Evolutionary conservation across 2,113 vertebrate genomes (phyloP).

Genomic region (Ursus arctos): DNA sequence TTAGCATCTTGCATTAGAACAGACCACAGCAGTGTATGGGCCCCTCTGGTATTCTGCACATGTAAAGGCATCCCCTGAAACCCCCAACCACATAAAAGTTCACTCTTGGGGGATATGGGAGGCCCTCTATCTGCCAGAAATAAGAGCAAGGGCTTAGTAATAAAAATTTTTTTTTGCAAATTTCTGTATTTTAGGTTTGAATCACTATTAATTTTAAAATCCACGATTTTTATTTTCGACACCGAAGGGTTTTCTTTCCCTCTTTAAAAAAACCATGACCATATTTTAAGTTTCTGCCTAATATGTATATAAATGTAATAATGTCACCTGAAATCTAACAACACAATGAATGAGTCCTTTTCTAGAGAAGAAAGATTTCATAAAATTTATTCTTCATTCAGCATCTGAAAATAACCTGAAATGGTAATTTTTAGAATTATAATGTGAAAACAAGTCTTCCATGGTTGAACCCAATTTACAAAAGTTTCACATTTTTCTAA

Average conservation of each 20-base stretch:
- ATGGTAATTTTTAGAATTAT: constrained; percentile 40
- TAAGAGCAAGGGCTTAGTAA: neutral
- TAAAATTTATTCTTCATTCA: constrained; percentile 72
- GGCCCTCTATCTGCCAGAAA: neutral
- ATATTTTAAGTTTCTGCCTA: constrained; percentile 52
- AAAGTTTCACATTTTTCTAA: constrained; percentile 62
- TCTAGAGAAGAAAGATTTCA: constrained; percentile 30
- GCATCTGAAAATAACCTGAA: constrained; percentile 47
- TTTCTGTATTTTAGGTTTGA: constrained; percentile 46
- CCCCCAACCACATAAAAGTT: neutral
- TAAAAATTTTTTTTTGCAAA: neutral
- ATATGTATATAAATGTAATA: neutral
- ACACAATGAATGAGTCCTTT: constrained; percentile 45
- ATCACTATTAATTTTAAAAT: constrained; percentile 35
- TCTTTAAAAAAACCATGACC: neutral
- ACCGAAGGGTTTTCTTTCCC: neutral
- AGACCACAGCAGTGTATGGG: neutral
- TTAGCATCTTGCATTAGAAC: neutral
- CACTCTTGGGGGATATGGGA: neutral
- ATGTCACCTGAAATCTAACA: constrained; percentile 45
- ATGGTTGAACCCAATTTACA: constrained; percentile 45
- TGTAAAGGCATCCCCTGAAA: neutral
- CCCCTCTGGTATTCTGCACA: neutral
- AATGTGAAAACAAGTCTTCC: constrained; percentile 46
- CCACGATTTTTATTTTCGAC: constrained; percentile 41